Conservation (phyloP, 92 coral and sea anemone species). For the Actinernus sp. region DNA sequence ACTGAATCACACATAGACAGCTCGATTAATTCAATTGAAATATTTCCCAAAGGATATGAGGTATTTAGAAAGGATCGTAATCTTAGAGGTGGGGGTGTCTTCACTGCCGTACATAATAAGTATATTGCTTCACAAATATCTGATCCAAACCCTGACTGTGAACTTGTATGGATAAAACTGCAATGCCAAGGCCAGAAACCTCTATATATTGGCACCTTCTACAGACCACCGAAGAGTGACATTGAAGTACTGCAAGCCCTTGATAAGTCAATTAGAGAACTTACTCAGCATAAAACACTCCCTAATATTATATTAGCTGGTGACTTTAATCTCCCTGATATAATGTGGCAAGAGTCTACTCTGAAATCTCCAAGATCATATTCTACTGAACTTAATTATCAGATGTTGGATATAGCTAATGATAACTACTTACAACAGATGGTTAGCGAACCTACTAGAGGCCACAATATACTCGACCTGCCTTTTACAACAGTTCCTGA, state of each 20-base stretch:
- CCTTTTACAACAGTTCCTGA: constrained; percentile 16
- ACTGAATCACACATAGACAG: constrained; percentile 34
- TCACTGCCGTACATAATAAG: constrained; percentile 27
- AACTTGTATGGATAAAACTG: constrained; percentile 26
- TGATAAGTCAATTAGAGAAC: constrained; percentile 24
- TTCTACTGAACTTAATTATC: constrained; percentile 37
- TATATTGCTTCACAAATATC: constrained; percentile 26
- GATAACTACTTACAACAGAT: constrained; percentile 27
- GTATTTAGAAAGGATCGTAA: constrained; percentile 28
- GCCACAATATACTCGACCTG: constrained; percentile 13
- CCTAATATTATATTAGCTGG: constrained; percentile 28
- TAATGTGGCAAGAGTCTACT: constrained; percentile 15
- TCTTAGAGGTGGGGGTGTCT: constrained; percentile 20
- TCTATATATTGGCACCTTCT: constrained; percentile 19
- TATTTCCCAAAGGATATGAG: constrained; percentile 27
- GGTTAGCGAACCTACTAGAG: constrained; percentile 22
- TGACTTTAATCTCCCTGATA: constrained; percentile 40
- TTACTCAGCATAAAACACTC: constrained; percentile 23
- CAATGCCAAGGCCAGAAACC: constrained; percentile 29
- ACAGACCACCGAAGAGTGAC: constrained; percentile 40
- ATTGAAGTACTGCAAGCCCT: constrained; percentile 29
- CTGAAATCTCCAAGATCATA: constrained; percentile 12
- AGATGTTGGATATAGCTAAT: constrained; percentile 31
- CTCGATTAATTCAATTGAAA: constrained; percentile 32
- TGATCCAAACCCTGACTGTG: constrained; percentile 14